Evolutionary conservation across 2,113 vertebrate species (phyloP), one percentile per base, ranked within the genome.

Genomic region (Corythaeola cristata): DNA sequence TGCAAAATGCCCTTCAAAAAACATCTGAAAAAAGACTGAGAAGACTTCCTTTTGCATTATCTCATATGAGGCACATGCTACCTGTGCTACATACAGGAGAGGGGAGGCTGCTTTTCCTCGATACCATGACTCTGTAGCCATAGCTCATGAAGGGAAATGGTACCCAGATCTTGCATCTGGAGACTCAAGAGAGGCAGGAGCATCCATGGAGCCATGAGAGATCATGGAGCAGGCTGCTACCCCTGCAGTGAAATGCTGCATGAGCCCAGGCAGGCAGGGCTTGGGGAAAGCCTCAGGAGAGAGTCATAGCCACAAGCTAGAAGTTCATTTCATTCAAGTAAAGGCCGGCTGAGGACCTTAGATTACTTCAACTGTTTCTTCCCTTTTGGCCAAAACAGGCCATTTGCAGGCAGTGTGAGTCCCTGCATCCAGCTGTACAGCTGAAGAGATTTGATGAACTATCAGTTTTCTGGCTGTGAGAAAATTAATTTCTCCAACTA

Each of bases 401-500:
- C 8, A 3, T 80, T 71, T 89, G n/a, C 64, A 55, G 49, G 55
- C 59, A 73, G 49, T 2, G 0, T 3, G 4, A 69, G n/a, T 41
- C 45, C 32, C 49, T 81, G 3, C 1, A 0, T 67, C 17, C n/a
- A 58, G 47, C 60, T 66, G 0, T 26, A 12, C 1, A 7, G 44
- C 30, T 90, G 30, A 76, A 73, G 44, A 79, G 63, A 45, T 19
- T 37, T 37, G 53, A 67, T 73, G 53, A 76, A 20, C 53, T 53
- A 19, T 53, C 19, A 6, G 3, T 59, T 89, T 67, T 49, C n/a
- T 59, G 21, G 1, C 30, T 68, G 24, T 72, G 39, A 50, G 47
- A 84, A 87, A 89, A 45, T 5, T 37, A 26, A 19, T 80, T 62
- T 63, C 35, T 83, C 62, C 10, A 76, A 28, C 23, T 12, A 55